phyloP scores from a whole-genome alignment of 2,797 vertebrate genomes.

The Pelochelys cantorii region DNA sequence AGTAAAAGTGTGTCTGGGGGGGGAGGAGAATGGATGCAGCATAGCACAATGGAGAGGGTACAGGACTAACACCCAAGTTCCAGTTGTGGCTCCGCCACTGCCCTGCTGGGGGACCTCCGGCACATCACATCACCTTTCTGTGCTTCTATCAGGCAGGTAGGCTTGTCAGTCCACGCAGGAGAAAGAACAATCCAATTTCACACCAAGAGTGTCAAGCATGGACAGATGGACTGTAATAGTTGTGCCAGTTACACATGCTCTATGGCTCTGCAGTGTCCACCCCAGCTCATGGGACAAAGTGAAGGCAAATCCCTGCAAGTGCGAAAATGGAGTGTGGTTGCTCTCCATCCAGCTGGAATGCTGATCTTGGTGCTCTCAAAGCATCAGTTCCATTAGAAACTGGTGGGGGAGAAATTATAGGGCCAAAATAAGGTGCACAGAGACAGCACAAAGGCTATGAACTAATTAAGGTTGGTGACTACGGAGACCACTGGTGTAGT shows the following conservation, averaged over 20 bases:
- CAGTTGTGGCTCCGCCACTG: not conserved
- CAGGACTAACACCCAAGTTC: not conserved
- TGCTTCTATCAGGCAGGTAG: not conserved
- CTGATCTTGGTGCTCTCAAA: not conserved
- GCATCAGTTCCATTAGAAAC: constrained; percentile 21
- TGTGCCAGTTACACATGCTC: not conserved
- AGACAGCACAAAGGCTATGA: not conserved
- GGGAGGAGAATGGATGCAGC: not conserved
- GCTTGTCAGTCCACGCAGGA: not conserved
- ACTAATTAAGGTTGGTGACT: not conserved
- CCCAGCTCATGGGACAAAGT: not conserved
- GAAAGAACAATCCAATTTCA: not conserved
- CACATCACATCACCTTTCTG: not conserved
- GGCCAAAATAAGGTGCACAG: not conserved
- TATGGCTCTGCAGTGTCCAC: not conserved
- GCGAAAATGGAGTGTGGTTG: not conserved
- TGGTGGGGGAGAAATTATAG: not conserved
- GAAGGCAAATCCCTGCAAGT: not conserved
- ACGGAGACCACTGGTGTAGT: rapidly evolving
- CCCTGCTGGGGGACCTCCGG: not conserved
- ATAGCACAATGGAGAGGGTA: not conserved
- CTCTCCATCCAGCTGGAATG: not conserved
- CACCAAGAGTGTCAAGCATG: not conserved
- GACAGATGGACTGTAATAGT: not conserved
- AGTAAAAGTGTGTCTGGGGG: not conserved